phyloP scores from a whole-genome alignment of 92 coral and sea anemone genomes.

The Siderastrea radians region DNA sequence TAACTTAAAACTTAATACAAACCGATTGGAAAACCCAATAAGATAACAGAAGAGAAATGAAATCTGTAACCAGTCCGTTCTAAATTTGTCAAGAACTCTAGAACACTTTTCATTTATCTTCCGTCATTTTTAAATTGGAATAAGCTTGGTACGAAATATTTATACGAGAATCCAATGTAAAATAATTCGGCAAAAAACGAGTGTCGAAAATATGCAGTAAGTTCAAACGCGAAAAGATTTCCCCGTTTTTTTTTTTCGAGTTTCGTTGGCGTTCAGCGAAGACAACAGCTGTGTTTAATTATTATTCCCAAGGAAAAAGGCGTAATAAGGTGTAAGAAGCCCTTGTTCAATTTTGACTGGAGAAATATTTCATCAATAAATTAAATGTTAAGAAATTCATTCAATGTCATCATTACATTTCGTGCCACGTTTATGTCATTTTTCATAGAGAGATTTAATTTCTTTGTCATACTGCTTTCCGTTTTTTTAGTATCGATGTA shows the following conservation, averaged over 20 bases:
- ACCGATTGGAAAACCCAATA: not conserved
- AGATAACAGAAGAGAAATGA: not conserved
- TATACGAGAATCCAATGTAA: not conserved
- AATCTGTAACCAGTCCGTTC: not conserved
- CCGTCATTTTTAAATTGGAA: not conserved
- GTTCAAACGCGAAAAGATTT: too few species aligned
- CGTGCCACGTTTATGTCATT: not conserved
- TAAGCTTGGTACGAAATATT: not conserved
- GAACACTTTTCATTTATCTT: not conserved
- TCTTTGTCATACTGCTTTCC: too few species aligned
- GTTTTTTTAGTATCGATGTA: too few species aligned
- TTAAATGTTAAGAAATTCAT: too few species aligned
- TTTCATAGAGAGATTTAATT: not conserved
- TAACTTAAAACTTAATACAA: not conserved
- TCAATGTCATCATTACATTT: not conserved
- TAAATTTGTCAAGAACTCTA: not conserved
- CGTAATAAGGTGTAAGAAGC: too few species aligned
- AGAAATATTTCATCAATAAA: too few species aligned
- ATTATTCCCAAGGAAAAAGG: too few species aligned
- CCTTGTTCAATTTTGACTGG: too few species aligned
- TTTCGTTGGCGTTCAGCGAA: too few species aligned
- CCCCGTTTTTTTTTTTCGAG: too few species aligned
- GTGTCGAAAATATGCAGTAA: too few species aligned
- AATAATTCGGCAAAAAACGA: not conserved
- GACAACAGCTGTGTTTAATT: too few species aligned